Evolutionary conservation across 2,113 vertebrate genomes (phyloP).

Genomic region (Noctilio leporinus): DNA sequence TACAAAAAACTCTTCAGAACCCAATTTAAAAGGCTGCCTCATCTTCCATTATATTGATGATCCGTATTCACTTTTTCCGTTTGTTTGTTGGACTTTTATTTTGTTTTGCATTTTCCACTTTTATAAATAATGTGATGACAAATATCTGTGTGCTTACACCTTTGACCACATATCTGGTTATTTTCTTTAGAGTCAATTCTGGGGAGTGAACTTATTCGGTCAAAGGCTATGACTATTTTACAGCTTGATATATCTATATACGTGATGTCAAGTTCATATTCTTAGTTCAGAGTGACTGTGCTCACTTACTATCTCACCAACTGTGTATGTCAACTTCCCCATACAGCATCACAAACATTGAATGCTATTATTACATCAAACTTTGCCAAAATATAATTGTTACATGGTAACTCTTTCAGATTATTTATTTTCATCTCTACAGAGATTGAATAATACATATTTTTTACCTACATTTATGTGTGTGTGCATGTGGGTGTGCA

Average conservation of each 20-base stretch:
- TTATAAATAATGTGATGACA: not conserved
- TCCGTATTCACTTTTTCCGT: not conserved
- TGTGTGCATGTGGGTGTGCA: not conserved
- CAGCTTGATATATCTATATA: not conserved
- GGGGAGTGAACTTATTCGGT: slow-evolving; percentile 53
- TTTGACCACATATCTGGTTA: slow-evolving; percentile 25
- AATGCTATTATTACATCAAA: not conserved
- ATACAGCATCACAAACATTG: not conserved
- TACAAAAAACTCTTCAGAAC: not conserved
- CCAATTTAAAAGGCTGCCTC: not conserved
- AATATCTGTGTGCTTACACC: not conserved
- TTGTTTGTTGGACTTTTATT: not conserved
- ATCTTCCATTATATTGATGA: not conserved
- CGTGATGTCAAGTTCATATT: slow-evolving; percentile 42
- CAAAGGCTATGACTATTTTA: slow-evolving; percentile 44
- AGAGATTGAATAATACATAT: not conserved
- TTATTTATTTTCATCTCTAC: not conserved
- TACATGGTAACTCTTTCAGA: not conserved
- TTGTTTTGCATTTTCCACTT: not conserved
- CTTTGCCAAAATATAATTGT: not conserved
- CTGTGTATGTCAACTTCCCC: not conserved
- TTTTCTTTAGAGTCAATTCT: slow-evolving; percentile 59
- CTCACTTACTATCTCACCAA: not conserved
- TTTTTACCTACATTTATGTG: not conserved
- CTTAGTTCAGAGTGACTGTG: slow-evolving; percentile 18